A percentile compares a stretch with the other conserved stretches of the same genome.
These are phyloP conservation scores for Catocala sponsa DNA, from an alignment of 2,888 invertebrate genomes.

Conservation along the genomic window DNA sequence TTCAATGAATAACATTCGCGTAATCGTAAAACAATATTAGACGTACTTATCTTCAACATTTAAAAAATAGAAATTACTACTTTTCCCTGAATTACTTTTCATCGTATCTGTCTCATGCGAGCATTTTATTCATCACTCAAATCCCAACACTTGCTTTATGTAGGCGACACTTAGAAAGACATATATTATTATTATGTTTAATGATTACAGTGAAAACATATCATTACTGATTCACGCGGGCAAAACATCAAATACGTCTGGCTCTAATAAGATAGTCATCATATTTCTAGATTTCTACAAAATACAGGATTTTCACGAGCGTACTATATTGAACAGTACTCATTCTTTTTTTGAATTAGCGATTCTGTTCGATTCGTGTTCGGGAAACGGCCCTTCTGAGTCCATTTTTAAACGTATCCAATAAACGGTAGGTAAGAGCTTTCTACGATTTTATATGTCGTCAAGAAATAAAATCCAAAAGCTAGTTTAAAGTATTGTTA, in stretches of 20 bases:
- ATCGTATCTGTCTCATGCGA: no score
- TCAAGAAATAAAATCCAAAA: constrained; percentile 33
- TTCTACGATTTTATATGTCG: constrained; percentile 27
- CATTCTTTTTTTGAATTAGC: constrained; percentile 36
- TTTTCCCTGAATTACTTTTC: no score
- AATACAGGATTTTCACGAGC: constrained; percentile 4
- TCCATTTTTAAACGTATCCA: constrained; percentile 23
- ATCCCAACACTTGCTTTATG: no score
- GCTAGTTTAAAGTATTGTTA: constrained; percentile 18
- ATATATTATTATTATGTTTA: no score
- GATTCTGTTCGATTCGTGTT: constrained; percentile 25
- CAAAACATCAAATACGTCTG: neutral
- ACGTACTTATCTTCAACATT: no score
- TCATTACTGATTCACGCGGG: no score
- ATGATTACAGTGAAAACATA: no score
- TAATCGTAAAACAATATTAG: no score
- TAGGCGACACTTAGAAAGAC: no score
- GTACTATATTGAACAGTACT: constrained; percentile 6
- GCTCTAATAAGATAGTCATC: neutral
- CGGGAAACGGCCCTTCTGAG: constrained; percentile 8
- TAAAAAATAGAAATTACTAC: no score
- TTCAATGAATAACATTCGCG: no score
- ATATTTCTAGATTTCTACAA: neutral
- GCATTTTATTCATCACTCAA: no score
- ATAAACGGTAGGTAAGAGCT: constrained; percentile 41